Base-by-base conservation (phyloP, 2,113 vertebrate species). In the Rhombomys opimus region DNA sequence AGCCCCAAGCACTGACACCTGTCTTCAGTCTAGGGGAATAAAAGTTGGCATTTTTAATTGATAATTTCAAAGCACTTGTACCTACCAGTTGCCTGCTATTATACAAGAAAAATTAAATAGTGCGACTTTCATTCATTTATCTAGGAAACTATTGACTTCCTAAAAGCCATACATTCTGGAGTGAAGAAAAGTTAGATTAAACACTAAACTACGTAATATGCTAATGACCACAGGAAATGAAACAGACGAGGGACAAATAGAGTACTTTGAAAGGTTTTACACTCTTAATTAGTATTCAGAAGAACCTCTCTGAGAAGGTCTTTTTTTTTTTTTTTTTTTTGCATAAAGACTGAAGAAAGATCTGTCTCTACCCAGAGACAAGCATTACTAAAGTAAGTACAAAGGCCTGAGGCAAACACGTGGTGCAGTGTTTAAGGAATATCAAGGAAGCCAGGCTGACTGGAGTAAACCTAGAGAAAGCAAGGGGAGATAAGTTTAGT, bases 1-100 rank as follows among this genome's bases (percentile, higher is more conserved):
- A 92, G 61, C 7, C 88, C 25, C 78, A 82, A 91, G 57, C 46
- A 46, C 46, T 93, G 27, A 86, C 46, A 77, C 75, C 59, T 97
- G 86, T 90, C 95, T 97, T 93, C 7, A 80, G 59, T 82, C 20
- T 85, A 90, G 13, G 35, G 68, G 18, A 81, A 90, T 94, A 68
- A 41, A 90, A 57, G 23, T n/a, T 90, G 70, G 25, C 52, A 72
- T 94, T 95, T 92, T 13, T 96, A 35, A 5, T 95, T 94, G 82
- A 78, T 89, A 90, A 13, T 87, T 96, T n/a, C n/a, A 87, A 38
- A 41, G 50, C 77, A 59, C n/a, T 63, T 11, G 3, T 82, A 75
- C 32, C 52, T 27, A 88, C 54, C 78, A n/a, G 41, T 85, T 93
- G n/a, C 50, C 82, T 94, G 72, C 77, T 59, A 2, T 95, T 8